Evolutionary conservation across 2,113 vertebrate genomes (phyloP).

Genomic region (Stomatorhinus ivindoensis): DNA sequence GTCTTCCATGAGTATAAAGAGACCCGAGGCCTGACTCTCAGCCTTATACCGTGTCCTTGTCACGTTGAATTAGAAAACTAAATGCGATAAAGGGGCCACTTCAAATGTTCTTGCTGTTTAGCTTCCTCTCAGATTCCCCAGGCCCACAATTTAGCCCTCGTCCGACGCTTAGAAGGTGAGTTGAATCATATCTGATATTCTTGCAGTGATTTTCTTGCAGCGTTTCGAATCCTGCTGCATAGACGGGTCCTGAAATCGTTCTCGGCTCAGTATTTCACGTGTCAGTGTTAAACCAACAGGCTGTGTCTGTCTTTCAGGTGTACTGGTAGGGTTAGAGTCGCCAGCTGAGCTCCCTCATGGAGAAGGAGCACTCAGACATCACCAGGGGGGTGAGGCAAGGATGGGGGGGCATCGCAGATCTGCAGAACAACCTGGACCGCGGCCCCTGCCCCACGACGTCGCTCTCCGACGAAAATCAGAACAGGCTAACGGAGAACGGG

Average conservation of each 20-base stretch:
- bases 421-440: slow-evolving; percentile 37
- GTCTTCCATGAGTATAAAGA: neutral
- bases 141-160: neutral
- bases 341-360: slow-evolving; percentile 26
- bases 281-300: neutral
- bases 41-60: neutral
- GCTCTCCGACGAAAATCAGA: slow-evolving; percentile 31
- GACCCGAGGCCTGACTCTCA: neutral
- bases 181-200: neutral
- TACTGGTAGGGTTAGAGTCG: slow-evolving; percentile 26
- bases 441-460: slow-evolving; percentile 31
- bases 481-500: slow-evolving; percentile 35
- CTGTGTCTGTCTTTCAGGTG: neutral
- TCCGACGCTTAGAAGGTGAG: neutral
- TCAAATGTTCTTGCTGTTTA: neutral
- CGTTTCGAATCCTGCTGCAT: neutral
- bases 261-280: neutral
- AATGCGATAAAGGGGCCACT: neutral
- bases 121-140: neutral
- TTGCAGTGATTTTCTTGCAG: neutral
- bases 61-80: neutral
- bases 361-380: slow-evolving; percentile 44
- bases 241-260: neutral
- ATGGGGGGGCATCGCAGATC: slow-evolving; percentile 24
- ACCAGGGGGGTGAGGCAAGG: slow-evolving; percentile 41